Evolutionary conservation across 2,113 vertebrate species (phyloP).

Genomic region (Pithys albifrons): DNA sequence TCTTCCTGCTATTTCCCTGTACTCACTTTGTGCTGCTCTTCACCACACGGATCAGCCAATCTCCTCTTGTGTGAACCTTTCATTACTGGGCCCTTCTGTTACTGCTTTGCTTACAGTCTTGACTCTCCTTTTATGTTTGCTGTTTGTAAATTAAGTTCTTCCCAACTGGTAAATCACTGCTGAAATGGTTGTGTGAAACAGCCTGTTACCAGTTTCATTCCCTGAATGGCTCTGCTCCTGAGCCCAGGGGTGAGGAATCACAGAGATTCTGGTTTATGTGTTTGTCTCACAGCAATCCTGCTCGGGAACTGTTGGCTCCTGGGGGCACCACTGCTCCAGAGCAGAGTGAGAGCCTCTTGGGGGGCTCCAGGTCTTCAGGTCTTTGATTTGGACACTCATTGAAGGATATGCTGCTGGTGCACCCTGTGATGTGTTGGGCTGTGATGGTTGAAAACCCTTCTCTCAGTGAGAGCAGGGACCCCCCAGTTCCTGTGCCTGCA

Average conservation of each 20-base stretch:
- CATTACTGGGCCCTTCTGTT: not conserved
- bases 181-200: not conserved
- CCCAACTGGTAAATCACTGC: not conserved
- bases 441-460: not conserved
- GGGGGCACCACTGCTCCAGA: not conserved
- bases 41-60: not conserved
- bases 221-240: not conserved
- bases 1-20: not conserved
- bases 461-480: not conserved
- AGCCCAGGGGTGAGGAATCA: not conserved
- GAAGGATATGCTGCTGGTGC: not conserved
- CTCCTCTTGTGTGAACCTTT: not conserved
- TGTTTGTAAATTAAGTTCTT: not conserved
- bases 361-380: not conserved
- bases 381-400: not conserved
- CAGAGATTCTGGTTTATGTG: not conserved
- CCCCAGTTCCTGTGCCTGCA: not conserved
- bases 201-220: not conserved
- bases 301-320: not conserved
- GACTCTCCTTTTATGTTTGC: not conserved
- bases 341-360: not conserved
- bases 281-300: not conserved
- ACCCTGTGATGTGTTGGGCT: rapidly evolving
- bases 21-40: not conserved
- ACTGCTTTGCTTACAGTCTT: not conserved